Evolutionary conservation across 2,113 vertebrate genomes (phyloP).

Genomic region (Odocoileus hemionus): DNA sequence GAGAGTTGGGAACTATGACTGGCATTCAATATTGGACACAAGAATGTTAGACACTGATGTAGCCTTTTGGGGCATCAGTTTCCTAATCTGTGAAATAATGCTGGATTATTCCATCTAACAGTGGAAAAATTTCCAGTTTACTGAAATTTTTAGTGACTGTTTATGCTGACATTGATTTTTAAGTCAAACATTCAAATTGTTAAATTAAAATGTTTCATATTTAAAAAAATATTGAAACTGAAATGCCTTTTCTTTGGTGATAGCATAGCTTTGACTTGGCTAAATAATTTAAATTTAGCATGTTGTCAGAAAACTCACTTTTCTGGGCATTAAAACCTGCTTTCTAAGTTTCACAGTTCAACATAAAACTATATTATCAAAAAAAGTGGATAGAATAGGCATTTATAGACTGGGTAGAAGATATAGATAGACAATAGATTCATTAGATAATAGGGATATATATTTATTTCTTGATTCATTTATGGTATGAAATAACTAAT

Average conservation of each 20-base stretch:
- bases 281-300: neutral
- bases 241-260: neutral
- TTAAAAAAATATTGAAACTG: neutral
- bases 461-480: neutral
- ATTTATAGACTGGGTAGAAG: neutral
- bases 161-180: neutral
- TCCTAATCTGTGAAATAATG: neutral
- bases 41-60: neutral
- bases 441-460: neutral
- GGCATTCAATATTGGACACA: neutral
- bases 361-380: neutral
- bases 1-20: neutral
- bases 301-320: neutral
- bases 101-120: neutral
- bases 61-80: fast-evolving
- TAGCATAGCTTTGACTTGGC: neutral
- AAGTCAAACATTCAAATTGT: neutral
- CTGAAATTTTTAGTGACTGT: neutral
- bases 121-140: neutral
- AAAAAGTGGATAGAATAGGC: neutral
- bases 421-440: neutral
- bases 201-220: neutral
- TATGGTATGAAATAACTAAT: neutral
- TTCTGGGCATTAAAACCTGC: neutral
- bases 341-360: neutral